These are phyloP conservation scores for Oryzias woworae DNA, from an alignment of 2,113 vertebrate genomes.

Conservation along the genomic window DNA sequence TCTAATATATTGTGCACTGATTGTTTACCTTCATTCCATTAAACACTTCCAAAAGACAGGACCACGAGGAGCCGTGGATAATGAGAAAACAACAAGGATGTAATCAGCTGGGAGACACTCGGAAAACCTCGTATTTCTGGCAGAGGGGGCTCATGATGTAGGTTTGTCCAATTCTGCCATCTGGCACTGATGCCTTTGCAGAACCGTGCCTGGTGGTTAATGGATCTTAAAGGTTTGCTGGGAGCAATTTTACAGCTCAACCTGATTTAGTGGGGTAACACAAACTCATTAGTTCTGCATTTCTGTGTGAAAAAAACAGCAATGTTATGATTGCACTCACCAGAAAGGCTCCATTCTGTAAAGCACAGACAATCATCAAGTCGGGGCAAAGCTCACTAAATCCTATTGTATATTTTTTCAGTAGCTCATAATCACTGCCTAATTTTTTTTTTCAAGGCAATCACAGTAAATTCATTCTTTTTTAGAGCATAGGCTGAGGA, in stretches of 20 bases:
- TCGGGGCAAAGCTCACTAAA: constrained; percentile 37
- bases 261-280: constrained; percentile 70
- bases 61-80: constrained; percentile 52
- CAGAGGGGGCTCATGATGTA: constrained; percentile 49
- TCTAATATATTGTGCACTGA: constrained; percentile 46
- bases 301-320: constrained; percentile 50
- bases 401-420: constrained; percentile 48
- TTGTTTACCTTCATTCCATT: constrained; percentile 62
- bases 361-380: constrained; percentile 47
- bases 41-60: constrained; percentile 51
- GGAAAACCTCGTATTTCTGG: constrained; percentile 54
- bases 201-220: constrained; percentile 55
- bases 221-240: constrained; percentile 71
- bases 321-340: constrained; percentile 42
- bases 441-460: constrained; percentile 45
- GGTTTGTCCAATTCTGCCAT: constrained; percentile 47
- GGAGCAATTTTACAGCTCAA: constrained; percentile 65
- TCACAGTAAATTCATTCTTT: constrained; percentile 44
- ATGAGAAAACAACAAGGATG: constrained; percentile 69
- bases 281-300: constrained; percentile 64
- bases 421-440: constrained; percentile 60
- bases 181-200: constrained; percentile 61
- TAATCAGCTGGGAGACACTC: constrained; percentile 52
- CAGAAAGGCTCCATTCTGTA: constrained; percentile 45
- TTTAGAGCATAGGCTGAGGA: too few species aligned